Base-by-base conservation (phyloP, 2,888 invertebrate species). In the Stramonita haemastoma region DNA sequence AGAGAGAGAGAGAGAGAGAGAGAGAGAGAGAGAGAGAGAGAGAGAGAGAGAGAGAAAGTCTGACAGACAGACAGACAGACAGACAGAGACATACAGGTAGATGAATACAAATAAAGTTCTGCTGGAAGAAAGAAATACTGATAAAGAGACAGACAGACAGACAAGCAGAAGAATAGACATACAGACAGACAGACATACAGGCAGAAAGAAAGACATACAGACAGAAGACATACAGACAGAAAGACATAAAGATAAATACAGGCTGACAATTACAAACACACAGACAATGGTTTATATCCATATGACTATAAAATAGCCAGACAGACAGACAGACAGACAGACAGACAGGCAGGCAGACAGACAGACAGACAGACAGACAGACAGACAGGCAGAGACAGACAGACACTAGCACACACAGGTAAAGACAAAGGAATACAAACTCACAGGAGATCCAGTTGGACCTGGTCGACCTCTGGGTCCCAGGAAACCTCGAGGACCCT, bases 401-500 rank as follows among this genome's bases (percentile, higher is more conserved):
- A 79, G 26, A 5, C 13, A 34, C 32, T 32, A 22, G n/a, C 32
- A 79, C 13, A 79, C 13, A 83, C 8, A 83, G 13, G 26, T 26
- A 83, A 13, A 22, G 46, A 83, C 22, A 83, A 26, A 22, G 26
- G 13, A 46, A 32, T 1, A 46, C 8, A 46, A 36, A 87, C 94
- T 93, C 93, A 95, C 96, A 34, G 98, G 97, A 93, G 97, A 97
- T 0, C 98, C 98, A 88, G 97, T 97, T 32, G 97, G 96, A 1
- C 98, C 98, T 19, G 98, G 97, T 94, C 97, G 91, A 66, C 98
- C 98, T 95, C 98, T 96, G 0, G 98, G 97, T 2, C 98, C 98
- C 93, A 97, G 97, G 95, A 98, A 98, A 26, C 98, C 98, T 96
- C 98, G 96, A 0, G 98, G 98, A 0, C 98, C 98, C 98, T 98